Conservation (phyloP, 2,113 vertebrate genomes). For the Istiophorus platypterus region DNA sequence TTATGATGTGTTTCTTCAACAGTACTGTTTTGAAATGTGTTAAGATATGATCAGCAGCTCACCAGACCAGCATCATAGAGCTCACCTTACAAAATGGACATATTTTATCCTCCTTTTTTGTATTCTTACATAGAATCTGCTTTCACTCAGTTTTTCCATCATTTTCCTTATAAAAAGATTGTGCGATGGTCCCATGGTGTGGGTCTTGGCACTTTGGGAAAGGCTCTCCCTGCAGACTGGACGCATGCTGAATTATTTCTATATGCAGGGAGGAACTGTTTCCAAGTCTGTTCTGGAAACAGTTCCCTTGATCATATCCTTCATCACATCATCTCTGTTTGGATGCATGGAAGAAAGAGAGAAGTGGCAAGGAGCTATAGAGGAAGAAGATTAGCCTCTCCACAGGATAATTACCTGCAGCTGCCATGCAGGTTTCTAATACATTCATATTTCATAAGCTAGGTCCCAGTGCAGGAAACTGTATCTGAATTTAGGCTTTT, state of each 20-base stretch:
- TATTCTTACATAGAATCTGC: not conserved
- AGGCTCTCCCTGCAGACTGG: slow-evolving; percentile 33
- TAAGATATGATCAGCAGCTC: slow-evolving; percentile 61
- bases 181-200: not conserved
- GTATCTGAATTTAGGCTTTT: slow-evolving; percentile 66
- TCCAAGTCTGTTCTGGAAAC: slow-evolving; percentile 57
- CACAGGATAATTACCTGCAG: slow-evolving; percentile 71
- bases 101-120: not conserved
- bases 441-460: slow-evolving; percentile 76
- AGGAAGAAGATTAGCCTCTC: slow-evolving; percentile 58
- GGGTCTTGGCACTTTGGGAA: slow-evolving; percentile 26
- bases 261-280: slow-evolving; percentile 47
- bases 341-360: slow-evolving; percentile 54
- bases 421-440: slow-evolving; percentile 62
- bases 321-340: slow-evolving; percentile 55
- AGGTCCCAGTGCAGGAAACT: slow-evolving; percentile 65
- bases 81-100: slow-evolving; percentile 10
- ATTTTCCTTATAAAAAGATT: slow-evolving; percentile 27
- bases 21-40: slow-evolving; percentile 48
- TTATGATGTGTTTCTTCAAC: slow-evolving; percentile 61
- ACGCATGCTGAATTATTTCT: slow-evolving; percentile 67
- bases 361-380: slow-evolving; percentile 52
- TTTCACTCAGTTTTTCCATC: slow-evolving; percentile 39
- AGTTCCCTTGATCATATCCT: slow-evolving; percentile 43
- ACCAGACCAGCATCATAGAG: slow-evolving; percentile 27